phyloP scores from a whole-genome alignment of 2,797 vertebrate genomes.

The Danio aesculapii region DNA sequence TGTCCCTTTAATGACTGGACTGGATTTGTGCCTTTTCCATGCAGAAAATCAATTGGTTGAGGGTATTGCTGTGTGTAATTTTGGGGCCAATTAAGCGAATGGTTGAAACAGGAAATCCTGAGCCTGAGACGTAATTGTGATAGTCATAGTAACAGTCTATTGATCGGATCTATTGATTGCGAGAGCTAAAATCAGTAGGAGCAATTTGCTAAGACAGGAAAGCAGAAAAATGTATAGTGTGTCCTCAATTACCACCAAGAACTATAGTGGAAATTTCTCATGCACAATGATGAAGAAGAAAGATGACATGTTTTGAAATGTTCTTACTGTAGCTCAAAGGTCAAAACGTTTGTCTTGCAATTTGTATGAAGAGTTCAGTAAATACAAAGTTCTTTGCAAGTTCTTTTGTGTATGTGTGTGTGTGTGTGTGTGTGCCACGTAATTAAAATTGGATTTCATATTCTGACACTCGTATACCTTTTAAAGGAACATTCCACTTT shows the following conservation, averaged over 20 bases:
- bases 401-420: no score
- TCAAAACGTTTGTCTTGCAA: slow-evolving; percentile 18
- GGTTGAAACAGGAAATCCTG: slow-evolving; percentile 22
- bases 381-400: no score
- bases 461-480: no score
- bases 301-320: slow-evolving; percentile 13
- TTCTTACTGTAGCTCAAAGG: slow-evolving; percentile 4
- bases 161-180: slow-evolving; percentile 62
- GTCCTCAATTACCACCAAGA: background rate
- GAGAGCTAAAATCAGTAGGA: slow-evolving; percentile 62
- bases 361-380: no score
- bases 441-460: no score
- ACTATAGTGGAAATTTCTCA: slow-evolving; percentile 11
- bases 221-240: slow-evolving; percentile 46
- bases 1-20: no score
- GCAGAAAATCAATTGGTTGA: slow-evolving; percentile 1
- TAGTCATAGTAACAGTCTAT: slow-evolving; percentile 56
- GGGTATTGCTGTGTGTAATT: background rate
- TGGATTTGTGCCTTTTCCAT: no score
- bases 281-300: background rate
- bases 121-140: slow-evolving; percentile 22
- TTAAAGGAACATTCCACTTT: no score
- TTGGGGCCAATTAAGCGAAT: slow-evolving; percentile 21
- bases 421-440: no score
- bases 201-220: slow-evolving; percentile 59